Base-by-base conservation (phyloP, 2,888 invertebrate genomes). In the Geotrupes spiniger region DNA sequence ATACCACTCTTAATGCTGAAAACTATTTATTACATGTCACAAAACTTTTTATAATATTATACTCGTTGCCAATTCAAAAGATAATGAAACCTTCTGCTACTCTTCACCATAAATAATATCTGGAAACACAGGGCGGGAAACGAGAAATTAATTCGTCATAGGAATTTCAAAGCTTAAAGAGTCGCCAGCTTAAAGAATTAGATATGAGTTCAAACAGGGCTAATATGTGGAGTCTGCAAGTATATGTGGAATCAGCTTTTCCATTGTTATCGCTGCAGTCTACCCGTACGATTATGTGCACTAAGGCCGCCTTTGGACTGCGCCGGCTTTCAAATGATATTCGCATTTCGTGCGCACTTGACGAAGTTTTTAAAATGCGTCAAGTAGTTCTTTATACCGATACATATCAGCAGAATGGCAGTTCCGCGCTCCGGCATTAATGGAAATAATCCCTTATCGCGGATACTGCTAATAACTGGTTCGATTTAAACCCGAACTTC, bases 371-470 rank as follows among this genome's bases (percentile, higher is more conserved):
- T 47, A 51, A 51, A 51, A 51, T 47, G 47, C 51, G 43, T 51
- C 51, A 51, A 48, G 51, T 51, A 40, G 51, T 36, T 29, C 51
- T 51, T 47, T 51, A 44, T 51, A 47, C 45, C 33, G 48, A 52
- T 52, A 52, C 52, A 38, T 44, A 51, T 38, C 48, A 39, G 45
- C 48, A 31, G 33, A 52, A 52, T 49, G 28, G 52, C 43, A 43
- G 46, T 46, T 46, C 39, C 52, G 52, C 52, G 52, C 49, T 40
- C 41, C 49, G 37, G 52, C 49, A 52, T 52, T 52, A 52, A 52
- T 52, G 52, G 49, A 52, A 52, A 46, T 52, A 49, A 52, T 52
- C 51, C 51, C 51, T 51, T 51, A 51, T 51, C 51, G 47, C 51
- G 47, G 44, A 51, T 51, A 51, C 47, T 47, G 47, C 47, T 47